phyloP scores from a whole-genome alignment of 1,140 invertebrate species.

The Wasmannia auropunctata region DNA sequence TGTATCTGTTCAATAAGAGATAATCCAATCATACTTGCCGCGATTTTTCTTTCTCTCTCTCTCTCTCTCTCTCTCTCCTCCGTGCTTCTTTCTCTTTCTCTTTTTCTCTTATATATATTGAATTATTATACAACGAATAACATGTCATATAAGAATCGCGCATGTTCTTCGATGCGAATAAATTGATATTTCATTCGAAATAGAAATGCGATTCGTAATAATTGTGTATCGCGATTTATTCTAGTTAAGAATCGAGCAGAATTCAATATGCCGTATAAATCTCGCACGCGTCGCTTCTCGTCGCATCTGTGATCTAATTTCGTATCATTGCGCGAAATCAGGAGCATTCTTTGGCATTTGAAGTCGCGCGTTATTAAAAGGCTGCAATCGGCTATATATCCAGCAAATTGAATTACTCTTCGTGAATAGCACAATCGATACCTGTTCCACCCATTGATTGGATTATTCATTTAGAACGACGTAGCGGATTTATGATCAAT shows the following conservation, averaged over 20 bases:
- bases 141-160: neutral
- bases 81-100: neutral
- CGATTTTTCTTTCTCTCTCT: conserved; percentile 8
- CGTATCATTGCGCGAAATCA: conserved; percentile 47
- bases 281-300: conserved; percentile 8
- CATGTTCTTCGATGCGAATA: conserved; percentile 6
- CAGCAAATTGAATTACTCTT: conserved; percentile 12
- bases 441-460: neutral
- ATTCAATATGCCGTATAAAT: conserved; percentile 42
- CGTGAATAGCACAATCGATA: conserved; percentile 19
- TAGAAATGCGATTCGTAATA: neutral
- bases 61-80: neutral
- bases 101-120: conserved; percentile 1
- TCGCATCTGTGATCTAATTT: conserved; percentile 44
- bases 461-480: conserved; percentile 30
- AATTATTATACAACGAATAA: conserved; percentile 24
- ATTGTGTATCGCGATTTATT: conserved; percentile 33
- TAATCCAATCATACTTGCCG: conserved; percentile 23
- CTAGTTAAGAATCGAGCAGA: conserved; percentile 26
- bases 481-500: neutral
- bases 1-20: neutral
- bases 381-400: neutral
- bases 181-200: conserved; percentile 4
- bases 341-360: conserved; percentile 27
- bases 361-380: conserved; percentile 11